Conservation (phyloP, 2,113 vertebrate species). For the Sialia sialis region DNA sequence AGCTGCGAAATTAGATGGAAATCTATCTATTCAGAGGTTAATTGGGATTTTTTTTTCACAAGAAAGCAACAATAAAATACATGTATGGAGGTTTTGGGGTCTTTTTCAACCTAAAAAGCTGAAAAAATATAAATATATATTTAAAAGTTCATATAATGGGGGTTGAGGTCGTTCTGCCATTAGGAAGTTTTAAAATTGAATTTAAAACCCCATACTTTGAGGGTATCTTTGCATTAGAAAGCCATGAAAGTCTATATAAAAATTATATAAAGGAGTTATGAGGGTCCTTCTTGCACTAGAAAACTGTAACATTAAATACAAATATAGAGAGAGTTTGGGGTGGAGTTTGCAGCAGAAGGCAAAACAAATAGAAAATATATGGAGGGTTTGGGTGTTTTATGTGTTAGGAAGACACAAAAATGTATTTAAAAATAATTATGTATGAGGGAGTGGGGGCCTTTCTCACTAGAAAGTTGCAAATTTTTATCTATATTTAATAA, state of each 20-base stretch:
- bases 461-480: neutral
- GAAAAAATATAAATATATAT: neutral
- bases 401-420: neutral
- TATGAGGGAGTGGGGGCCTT: too few relatives aligned
- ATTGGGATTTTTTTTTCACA: neutral
- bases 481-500: neutral
- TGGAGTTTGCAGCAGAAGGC: neutral
- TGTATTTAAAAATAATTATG: neutral
- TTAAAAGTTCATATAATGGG: neutral
- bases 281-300: neutral
- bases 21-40: fast-evolving
- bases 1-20: neutral
- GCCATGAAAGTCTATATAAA: neutral
- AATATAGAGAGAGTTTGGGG: neutral
- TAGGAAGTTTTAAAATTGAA: too few relatives aligned
- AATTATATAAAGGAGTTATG: too few relatives aligned
- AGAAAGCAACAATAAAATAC: neutral
- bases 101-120: neutral
- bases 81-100: neutral
- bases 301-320: neutral
- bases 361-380: neutral
- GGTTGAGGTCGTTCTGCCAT: neutral
- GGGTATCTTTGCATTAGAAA: neutral
- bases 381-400: neutral
- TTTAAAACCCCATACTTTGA: too few relatives aligned